phyloP scores from a whole-genome alignment of 2,113 vertebrate genomes.

The Cairina moschata region DNA sequence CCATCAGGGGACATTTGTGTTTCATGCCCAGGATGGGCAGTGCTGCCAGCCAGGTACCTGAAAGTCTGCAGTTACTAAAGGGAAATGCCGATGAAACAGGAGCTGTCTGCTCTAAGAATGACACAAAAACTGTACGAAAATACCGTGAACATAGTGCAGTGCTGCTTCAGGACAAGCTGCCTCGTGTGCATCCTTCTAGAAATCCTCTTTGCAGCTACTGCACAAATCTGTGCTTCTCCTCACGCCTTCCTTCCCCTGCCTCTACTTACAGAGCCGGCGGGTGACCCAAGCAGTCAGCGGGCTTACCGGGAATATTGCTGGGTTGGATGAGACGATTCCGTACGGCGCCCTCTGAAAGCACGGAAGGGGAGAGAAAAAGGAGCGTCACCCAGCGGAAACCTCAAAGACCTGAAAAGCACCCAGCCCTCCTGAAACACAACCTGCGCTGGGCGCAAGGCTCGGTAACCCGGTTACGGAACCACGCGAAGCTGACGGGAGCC shows the following conservation, averaged over 20 bases:
- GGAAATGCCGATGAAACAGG: neutral
- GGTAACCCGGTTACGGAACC: too few species aligned
- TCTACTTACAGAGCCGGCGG: neutral
- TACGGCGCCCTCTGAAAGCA: neutral
- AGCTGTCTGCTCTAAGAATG: neutral
- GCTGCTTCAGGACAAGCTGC: neutral
- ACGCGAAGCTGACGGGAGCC: too few species aligned
- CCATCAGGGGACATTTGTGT: neutral
- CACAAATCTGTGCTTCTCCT: neutral
- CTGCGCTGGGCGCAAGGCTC: neutral
- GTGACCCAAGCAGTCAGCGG: fast-evolving
- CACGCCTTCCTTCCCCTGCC: fast-evolving
- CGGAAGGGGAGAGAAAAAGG: neutral
- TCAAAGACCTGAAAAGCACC: neutral
- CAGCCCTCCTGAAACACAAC: fast-evolving
- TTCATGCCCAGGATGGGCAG: neutral
- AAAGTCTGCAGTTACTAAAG: too few species aligned
- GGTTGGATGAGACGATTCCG: neutral
- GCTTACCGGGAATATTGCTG: constrained; percentile 58
- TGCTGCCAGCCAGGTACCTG: neutral
- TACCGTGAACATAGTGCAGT: too few species aligned
- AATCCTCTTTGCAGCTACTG: neutral
- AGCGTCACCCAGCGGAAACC: neutral
- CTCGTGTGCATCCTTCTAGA: neutral
- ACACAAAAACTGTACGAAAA: neutral